phyloP scores from a whole-genome alignment of 1,140 invertebrate species.

The Hirudo medicinalis region DNA sequence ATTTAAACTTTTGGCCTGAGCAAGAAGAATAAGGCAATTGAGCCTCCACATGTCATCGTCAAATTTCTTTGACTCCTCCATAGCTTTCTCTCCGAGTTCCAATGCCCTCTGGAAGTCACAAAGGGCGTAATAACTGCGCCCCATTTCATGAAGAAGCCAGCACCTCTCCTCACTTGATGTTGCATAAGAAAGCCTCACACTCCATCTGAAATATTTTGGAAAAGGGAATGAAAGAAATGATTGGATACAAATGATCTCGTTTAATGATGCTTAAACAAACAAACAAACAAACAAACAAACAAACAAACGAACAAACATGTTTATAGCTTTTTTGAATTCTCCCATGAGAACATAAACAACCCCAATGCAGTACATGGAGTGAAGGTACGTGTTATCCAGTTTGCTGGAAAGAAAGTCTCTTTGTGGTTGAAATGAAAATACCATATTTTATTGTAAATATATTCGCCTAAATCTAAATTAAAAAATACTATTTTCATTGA shows the following conservation, averaged over 20 bases:
- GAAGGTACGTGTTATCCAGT: constrained; percentile 9
- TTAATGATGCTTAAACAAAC: not conserved
- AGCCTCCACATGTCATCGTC: not conserved
- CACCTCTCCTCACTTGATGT: not conserved
- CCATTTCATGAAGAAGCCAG: constrained; percentile 2
- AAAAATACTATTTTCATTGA: no score
- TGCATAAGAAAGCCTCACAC: not conserved
- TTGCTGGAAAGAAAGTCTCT: not conserved
- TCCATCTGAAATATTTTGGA: constrained; percentile 2
- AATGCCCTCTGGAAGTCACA: constrained; percentile 8
- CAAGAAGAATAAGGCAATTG: not conserved
- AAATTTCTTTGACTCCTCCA: not conserved
- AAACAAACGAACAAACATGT: not conserved
- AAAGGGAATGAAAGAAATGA: not conserved
- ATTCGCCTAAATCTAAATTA: no score
- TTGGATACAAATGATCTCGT: not conserved
- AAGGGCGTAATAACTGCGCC: not conserved
- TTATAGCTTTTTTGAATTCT: constrained; percentile 6
- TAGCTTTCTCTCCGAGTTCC: constrained; percentile 9
- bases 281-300: not conserved
- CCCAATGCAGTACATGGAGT: constrained; percentile 6
- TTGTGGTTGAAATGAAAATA: no score
- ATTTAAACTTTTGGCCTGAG: not conserved
- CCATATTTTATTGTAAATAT: no score
- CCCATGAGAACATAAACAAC: not conserved